Evolutionary conservation across 2,797 vertebrate genomes (phyloP), one percentile per base, ranked within the genome.

Genomic region (Bovichtus diacanthus): DNA sequence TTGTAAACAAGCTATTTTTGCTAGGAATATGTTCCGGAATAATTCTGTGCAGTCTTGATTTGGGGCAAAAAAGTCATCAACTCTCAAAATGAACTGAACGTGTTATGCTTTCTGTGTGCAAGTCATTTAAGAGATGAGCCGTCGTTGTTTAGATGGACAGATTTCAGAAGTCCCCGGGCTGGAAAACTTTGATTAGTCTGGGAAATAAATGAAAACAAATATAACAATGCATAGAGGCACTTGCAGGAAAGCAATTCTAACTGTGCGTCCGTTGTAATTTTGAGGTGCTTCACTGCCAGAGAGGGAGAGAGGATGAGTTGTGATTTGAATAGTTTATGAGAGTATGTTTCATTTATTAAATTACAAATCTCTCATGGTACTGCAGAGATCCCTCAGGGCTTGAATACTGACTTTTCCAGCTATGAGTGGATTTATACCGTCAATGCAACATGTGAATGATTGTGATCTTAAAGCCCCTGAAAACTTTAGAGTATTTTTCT

Each of bases 161-260:
- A 76, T 73, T 74, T 82, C 58, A 74, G 31, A 69, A 25, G 39
- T 70, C 76, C 31, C 51, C 16, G 0, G 68, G 71, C 29, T 66
- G 58, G 16, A 78, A 88, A 83, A 78, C 15, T 47, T 43, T 83
- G 46, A 85, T 90, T 73, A 76, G 61, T 81, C 70, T 75, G 54
- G 74, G 31, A 78, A 87, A 86, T 64, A 56, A 83, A 86, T 60
- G 18, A 70, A 79, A 85, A 77, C 70, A 70, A 84, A 76, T 70
- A 66, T n/a, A 76, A 74, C 82, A 38, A 87, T 62, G 70, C 67
- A 70, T 21, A 43, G 21, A 39, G 61, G 43, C 43, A 53, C 47
- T 64, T 19, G 27, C 50, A 60, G 46, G 62, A 72, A 83, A 54
- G 63, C 49, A 74, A 77, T 85, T 84, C 18, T 11, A 61, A 63